These are phyloP conservation scores for Diploptera punctata DNA, from an alignment of 2,888 invertebrate genomes.

Conservation along the genomic window DNA sequence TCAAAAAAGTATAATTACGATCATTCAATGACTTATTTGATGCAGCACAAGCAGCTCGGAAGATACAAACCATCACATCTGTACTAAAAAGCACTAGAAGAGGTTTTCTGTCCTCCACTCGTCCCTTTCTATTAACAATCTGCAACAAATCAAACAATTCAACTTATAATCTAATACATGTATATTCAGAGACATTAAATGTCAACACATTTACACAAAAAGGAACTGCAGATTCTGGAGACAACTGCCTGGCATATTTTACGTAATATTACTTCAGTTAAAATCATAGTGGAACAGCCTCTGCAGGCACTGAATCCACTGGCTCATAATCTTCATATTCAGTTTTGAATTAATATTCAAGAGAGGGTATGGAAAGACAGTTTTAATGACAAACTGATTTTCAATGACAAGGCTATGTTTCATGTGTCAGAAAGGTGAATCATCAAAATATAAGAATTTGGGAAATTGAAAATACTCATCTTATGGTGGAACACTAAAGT, in stretches of 20 bases:
- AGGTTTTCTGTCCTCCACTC: slow-evolving; percentile 85
- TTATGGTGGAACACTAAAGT: background rate
- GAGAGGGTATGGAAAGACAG: background rate
- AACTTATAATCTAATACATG: slow-evolving; percentile 11
- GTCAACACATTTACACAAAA: background rate
- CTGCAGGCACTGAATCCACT: background rate
- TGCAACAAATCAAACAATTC: slow-evolving; percentile 51
- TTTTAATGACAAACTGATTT: background rate
- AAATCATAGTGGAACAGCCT: background rate
- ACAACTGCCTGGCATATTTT: background rate
- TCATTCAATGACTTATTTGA: slow-evolving; percentile 64
- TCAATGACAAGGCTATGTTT: background rate
- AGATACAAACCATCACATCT: slow-evolving; percentile 81
- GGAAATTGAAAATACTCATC: background rate
- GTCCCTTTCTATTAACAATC: slow-evolving; percentile 85
- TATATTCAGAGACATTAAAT: background rate
- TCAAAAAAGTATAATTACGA: slow-evolving; percentile 82
- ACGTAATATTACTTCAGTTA: too few species aligned
- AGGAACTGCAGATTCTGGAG: background rate
- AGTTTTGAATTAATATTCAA: background rate
- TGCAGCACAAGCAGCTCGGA: slow-evolving; percentile 70
- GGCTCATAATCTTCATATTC: background rate
- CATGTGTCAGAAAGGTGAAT: background rate
- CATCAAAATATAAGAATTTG: background rate
- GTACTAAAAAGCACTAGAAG: slow-evolving; percentile 84